Base-by-base conservation (phyloP, 2,113 vertebrate species). In the Herpailurus yagouaroundi region DNA sequence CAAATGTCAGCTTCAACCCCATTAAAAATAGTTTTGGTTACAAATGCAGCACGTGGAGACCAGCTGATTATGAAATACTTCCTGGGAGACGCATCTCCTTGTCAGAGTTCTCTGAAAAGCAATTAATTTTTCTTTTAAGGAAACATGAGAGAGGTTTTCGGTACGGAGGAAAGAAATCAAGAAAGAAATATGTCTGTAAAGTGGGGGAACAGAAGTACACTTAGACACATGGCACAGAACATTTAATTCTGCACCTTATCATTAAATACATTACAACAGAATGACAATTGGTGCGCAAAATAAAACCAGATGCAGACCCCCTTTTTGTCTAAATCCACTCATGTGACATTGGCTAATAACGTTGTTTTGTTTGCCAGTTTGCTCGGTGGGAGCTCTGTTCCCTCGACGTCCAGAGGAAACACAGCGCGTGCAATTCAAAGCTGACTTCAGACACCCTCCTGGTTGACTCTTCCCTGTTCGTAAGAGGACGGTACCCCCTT, bases 121-220 rank as follows among this genome's bases (percentile, higher is more conserved):
- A 98, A 98, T 98, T 98, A 97, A 98, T 98, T 98, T 98, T 96
- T 96, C 76, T 97, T 97, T 96, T 77, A 94, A 96, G 98, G 92
- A 93, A 96, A 96, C 50, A 23, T 33, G 89, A 93, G 93, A 85
- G 84, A 66, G 76, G 1, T 96, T 96, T 93, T 88, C 85, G 48
- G 77, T 25, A 69, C 27, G 83, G 63, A 94, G 66, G 31, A 64
- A 82, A 88, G 68, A 86, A 85, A 81, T 52, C 74, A 87, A 64
- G 83, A 81, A 48, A 89, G 82, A 90, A 81, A 76, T 93, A 8
- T 77, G 94, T 85, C 95, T 87, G 38, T 66, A 88, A 69, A 69
- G 73, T 36, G 80, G 92, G 36, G 29, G 92, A 89, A 96, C 87
- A 15, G 55, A 92, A 95, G 77, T 89, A 36, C 23, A 19, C 71